phyloP scores from a whole-genome alignment of 2,888 invertebrate species.

The Pachydiplax longipennis region DNA sequence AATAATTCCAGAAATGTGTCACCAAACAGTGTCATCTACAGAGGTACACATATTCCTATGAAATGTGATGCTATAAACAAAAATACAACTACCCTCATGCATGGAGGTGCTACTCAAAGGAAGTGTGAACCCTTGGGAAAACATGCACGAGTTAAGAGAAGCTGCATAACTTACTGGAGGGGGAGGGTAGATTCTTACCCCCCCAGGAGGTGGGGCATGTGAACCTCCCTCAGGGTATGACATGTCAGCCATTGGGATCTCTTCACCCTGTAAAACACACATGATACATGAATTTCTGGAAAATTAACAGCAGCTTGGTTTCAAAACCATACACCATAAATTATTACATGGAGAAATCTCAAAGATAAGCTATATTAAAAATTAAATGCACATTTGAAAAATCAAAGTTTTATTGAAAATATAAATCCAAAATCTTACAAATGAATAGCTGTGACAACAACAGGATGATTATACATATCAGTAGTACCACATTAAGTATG shows the following conservation, averaged over 20 bases:
- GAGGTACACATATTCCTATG: background rate
- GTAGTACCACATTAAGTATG: too few relatives aligned
- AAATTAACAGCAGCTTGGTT: constrained; percentile 46
- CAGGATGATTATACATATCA: too few relatives aligned
- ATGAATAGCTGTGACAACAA: too few relatives aligned
- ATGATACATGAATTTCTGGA: constrained; percentile 49
- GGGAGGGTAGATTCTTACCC: constrained; percentile 63
- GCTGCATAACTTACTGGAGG: constrained; percentile 58
- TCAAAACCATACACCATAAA: background rate
- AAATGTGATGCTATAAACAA: background rate
- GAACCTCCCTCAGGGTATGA: constrained; percentile 70
- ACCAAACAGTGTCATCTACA: background rate
- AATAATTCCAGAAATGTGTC: background rate
- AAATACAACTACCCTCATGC: background rate
- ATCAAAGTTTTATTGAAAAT: too few relatives aligned
- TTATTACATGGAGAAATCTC: background rate
- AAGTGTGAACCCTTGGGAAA: background rate
- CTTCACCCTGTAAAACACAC: constrained; percentile 70
- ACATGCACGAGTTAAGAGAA: background rate
- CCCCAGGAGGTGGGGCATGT: constrained; percentile 62
- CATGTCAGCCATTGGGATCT: constrained; percentile 76
- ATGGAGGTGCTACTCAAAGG: background rate
- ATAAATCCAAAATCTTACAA: too few relatives aligned
- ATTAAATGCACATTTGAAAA: background rate
- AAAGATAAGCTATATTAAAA: too few relatives aligned